These are phyloP conservation scores for Sternotherus odoratus DNA, from an alignment of 2,797 vertebrate genomes.

Conservation along the genomic window DNA sequence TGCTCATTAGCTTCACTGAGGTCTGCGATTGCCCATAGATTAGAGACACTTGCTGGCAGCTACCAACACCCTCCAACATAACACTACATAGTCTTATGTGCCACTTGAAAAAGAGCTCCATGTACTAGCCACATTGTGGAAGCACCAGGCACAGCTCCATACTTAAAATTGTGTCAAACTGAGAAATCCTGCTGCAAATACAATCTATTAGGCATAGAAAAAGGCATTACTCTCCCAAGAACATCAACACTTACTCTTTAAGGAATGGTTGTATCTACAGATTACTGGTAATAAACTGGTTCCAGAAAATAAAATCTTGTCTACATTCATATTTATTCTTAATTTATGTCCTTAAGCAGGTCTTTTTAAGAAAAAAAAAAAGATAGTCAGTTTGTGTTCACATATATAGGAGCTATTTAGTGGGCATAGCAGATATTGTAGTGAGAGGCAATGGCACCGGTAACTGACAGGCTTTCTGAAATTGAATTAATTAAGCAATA, in stretches of 20 bases:
- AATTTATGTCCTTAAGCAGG: background rate
- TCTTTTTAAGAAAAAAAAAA: background rate
- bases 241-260: background rate
- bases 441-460: background rate
- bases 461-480: background rate
- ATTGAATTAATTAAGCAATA: background rate
- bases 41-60: rapidly evolving
- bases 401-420: background rate
- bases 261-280: background rate
- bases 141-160: background rate
- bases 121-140: background rate
- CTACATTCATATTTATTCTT: background rate
- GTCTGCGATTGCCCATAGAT: background rate
- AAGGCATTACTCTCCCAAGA: background rate
- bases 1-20: background rate
- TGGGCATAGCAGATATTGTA: background rate
- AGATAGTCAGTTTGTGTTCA: background rate
- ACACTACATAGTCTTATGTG: rapidly evolving
- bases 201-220: background rate
- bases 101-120: background rate
- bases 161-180: background rate
- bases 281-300: background rate
- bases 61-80: rapidly evolving
- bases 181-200: background rate
- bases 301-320: background rate